Conservation (phyloP, 1,140 invertebrate species). For the Chironomus striatipennis region DNA sequence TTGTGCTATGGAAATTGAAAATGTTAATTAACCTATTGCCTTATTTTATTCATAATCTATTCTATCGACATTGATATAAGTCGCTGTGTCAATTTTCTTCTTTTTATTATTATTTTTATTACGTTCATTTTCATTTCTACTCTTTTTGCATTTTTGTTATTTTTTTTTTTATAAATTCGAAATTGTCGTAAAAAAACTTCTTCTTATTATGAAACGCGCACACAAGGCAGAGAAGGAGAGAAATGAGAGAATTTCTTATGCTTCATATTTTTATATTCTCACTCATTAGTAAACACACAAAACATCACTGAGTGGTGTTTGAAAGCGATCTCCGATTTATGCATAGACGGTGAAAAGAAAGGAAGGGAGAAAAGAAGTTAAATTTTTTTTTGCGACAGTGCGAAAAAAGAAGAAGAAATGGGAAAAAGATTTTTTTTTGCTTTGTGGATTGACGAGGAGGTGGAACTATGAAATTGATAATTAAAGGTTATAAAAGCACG, state of each 20-base stretch:
- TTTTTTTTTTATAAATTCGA: no score
- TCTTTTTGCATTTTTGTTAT: background rate
- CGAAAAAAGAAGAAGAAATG: background rate
- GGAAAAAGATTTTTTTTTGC: background rate
- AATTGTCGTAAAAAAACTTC: background rate
- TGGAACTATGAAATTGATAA: no score
- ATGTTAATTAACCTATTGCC: constrained; percentile 23
- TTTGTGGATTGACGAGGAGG: no score
- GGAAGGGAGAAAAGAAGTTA: background rate
- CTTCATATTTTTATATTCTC: background rate
- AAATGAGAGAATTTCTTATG: background rate
- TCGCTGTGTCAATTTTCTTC: background rate
- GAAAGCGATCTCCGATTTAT: background rate
- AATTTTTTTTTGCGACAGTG: background rate
- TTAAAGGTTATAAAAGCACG: no score
- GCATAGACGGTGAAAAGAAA: constrained; percentile 5
- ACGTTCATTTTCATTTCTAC: no score
- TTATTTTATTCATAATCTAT: background rate
- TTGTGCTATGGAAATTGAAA: background rate
- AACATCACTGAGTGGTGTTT: background rate
- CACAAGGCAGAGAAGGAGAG: background rate
- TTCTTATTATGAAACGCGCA: background rate
- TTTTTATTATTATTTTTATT: background rate
- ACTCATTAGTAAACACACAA: background rate
- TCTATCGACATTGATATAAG: background rate